Conservation (phyloP, 2,113 vertebrate genomes). For the Rhineura floridana region DNA sequence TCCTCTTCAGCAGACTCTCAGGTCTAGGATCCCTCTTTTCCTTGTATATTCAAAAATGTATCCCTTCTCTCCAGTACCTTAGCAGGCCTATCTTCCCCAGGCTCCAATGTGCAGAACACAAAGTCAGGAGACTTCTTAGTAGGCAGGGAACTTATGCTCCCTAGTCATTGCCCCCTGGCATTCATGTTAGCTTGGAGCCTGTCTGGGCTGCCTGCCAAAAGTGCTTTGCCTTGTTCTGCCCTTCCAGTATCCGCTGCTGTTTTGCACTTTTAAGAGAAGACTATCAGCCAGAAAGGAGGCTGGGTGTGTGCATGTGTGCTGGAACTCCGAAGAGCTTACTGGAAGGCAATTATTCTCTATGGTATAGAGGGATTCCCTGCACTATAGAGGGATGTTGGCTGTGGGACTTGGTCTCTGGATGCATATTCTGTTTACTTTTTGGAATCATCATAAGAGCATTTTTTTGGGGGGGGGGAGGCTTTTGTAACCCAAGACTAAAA, state of each 20-base stretch:
- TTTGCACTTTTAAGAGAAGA: not conserved
- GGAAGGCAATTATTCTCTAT: accelerated
- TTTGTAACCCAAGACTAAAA: not conserved
- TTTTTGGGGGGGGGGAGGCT: not conserved
- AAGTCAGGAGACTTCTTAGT: not conserved
- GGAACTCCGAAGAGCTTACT: not conserved
- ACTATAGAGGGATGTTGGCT: accelerated
- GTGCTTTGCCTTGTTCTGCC: not conserved
- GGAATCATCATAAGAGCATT: not conserved
- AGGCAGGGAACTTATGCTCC: not conserved
- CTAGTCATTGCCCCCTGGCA: not conserved
- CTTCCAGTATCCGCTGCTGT: not conserved
- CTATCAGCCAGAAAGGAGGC: not conserved
- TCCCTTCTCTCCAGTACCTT: accelerated
- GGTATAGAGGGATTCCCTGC: accelerated
- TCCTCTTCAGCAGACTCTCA: not conserved
- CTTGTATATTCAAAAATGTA: not conserved
- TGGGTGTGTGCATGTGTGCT: not conserved
- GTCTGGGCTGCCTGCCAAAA: slow-evolving; percentile 2
- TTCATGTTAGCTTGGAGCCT: not conserved
- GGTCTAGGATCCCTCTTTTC: slow-evolving; percentile 10
- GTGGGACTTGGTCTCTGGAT: not conserved
- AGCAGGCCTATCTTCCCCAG: not conserved
- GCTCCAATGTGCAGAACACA: accelerated
- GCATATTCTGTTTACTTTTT: not conserved